A percentile compares a stretch with the other conserved stretches of the same genome.
These are phyloP conservation scores for Loriculus beryllinus DNA, from an alignment of 2,797 vertebrate species.

Conservation along the genomic window DNA sequence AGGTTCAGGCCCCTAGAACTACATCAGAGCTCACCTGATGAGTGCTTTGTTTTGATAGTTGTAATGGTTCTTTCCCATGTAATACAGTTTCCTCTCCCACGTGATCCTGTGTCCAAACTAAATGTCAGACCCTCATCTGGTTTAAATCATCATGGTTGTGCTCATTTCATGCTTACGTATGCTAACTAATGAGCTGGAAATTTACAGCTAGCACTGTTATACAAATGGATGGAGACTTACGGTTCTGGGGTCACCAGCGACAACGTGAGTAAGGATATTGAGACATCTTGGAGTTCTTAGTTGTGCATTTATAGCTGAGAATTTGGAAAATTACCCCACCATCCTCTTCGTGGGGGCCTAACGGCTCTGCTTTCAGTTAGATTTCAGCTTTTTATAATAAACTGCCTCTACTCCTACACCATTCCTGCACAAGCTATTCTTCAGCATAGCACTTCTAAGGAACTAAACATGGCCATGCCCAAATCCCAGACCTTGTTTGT, in stretches of 20 bases:
- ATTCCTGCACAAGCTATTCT: background rate
- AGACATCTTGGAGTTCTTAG: background rate
- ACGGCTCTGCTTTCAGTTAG: background rate
- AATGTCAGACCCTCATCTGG: conserved; percentile 49
- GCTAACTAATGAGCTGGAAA: conserved; percentile 15
- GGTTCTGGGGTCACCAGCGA: background rate
- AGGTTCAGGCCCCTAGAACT: rapidly evolving
- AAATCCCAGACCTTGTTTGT: background rate
- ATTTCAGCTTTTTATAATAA: conserved; percentile 20
- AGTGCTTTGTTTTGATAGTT: background rate
- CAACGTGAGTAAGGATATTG: background rate
- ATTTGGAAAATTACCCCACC: background rate
- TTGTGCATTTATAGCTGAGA: background rate
- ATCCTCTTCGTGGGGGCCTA: background rate
- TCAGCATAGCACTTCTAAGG: rapidly evolving
- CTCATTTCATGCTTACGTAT: conserved; percentile 35
- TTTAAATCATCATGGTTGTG: conserved; percentile 35
- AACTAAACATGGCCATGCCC: background rate
- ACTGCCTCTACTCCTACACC: background rate
- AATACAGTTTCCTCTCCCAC: background rate
- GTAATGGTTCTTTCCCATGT: background rate
- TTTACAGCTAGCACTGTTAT: conserved; percentile 6
- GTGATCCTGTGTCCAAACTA: background rate
- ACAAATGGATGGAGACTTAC: background rate
- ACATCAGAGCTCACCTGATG: background rate